Conservation (phyloP, 2,113 vertebrate genomes). For the Fulica atra region DNA sequence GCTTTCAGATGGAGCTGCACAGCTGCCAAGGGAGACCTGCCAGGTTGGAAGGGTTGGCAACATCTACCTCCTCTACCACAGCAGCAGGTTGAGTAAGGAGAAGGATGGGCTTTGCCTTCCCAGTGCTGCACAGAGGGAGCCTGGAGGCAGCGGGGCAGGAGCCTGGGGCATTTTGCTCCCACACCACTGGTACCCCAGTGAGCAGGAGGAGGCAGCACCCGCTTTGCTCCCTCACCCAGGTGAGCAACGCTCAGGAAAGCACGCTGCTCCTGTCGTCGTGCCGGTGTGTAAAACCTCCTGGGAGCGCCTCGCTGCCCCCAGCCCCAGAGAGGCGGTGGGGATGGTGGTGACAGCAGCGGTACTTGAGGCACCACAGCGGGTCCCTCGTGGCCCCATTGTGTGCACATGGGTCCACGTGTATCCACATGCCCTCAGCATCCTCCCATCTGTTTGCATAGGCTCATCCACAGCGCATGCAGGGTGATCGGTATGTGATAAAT, state of each 20-base stretch:
- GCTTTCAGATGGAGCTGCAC: not conserved
- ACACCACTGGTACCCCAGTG: fast-evolving
- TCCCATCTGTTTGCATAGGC: not conserved
- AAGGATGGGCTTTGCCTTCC: not conserved
- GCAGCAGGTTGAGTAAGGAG: not conserved
- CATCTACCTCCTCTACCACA: not conserved
- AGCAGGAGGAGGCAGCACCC: not conserved
- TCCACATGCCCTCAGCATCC: not conserved
- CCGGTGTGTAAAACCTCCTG: fast-evolving
- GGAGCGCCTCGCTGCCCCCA: not conserved
- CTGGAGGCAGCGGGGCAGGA: fast-evolving
- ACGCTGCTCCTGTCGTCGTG: fast-evolving
- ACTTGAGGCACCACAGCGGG: not conserved
- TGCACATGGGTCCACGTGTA: fast-evolving
- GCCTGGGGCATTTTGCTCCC: fast-evolving
- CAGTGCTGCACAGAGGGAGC: fast-evolving
- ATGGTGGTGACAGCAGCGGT: fast-evolving
- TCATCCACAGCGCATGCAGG: not conserved
- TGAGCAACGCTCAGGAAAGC: fast-evolving
- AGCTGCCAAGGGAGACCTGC: not conserved
- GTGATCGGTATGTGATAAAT: not conserved
- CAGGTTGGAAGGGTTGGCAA: not conserved
- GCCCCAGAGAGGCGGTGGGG: not conserved
- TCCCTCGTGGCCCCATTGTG: fast-evolving
- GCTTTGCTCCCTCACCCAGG: fast-evolving